Base-by-base conservation (phyloP, 92 coral and sea anemone genomes). In the Porites lobata region DNA sequence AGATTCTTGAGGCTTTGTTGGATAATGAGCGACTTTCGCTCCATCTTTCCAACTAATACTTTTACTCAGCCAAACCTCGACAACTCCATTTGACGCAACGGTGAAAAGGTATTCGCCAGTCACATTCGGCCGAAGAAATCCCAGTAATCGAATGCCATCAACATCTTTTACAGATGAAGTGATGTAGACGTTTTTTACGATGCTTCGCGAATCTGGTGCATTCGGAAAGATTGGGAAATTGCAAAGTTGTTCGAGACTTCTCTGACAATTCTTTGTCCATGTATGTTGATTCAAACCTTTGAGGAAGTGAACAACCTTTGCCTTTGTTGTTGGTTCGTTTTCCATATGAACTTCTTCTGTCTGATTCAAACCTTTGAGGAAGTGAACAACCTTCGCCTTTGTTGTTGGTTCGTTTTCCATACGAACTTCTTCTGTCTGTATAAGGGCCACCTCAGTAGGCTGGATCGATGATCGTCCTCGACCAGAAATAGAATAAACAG, bases 21-120 rank as follows among this genome's bases (percentile, higher is more conserved):
- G 47, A 4, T 38, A 38, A 1, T 73, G 67, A 29, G 80, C 91
- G 12, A 88, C 65, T 15, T 38, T 71, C 32, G 17, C 47, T 3
- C 84, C 76, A 1, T 68, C 62, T 57, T 20, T 69, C 92, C 88
- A 89, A 24, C 77, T 74, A 7, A 51, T 79, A 50, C 51, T 70
- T 22, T 47, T 22, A 53, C 92, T 83, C 7, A 89, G 92, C 92
- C 92, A 83, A 18, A 89, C 79, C 18, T 89, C 92, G 1, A 88
- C 81, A 14, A 80, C 82, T 24, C 82, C 92, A 54, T 89, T 85
- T 7, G 92, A 83, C 43, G 75, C 69, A 14, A 90, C 26, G 1
- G 89, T 63, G 51, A 93, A 93, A 3, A 18, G n/a, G 82, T 57
- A 87, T 4, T 56, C 78, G 29, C 96, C 96, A 66, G 76, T 77